Conservation (phyloP, 2,888 invertebrate species). For the Sacculina carcini region DNA sequence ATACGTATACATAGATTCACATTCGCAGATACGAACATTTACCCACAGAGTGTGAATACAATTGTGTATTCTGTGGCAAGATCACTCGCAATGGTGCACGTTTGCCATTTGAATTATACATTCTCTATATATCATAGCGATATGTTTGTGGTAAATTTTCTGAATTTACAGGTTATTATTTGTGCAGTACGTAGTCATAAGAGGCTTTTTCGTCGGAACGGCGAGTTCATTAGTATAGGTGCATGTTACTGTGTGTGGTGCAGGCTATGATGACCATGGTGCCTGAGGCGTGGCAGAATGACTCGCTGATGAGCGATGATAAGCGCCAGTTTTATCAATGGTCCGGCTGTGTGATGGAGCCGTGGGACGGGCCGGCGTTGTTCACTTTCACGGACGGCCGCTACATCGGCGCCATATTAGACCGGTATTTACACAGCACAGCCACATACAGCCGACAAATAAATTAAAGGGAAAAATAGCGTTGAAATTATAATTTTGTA, state of each 20-base stretch:
- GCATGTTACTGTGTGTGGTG: conserved; percentile 4
- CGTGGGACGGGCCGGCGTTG: conserved; percentile 95
- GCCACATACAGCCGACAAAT: conserved; percentile 2
- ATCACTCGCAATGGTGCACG: too few relatives aligned
- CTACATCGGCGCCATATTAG: conserved; percentile 54
- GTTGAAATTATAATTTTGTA: too few relatives aligned
- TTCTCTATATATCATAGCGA: too few relatives aligned
- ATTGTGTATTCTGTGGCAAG: too few relatives aligned
- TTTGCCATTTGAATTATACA: too few relatives aligned
- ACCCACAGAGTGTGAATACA: too few relatives aligned
- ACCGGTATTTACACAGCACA: too few relatives aligned
- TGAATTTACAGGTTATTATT: too few relatives aligned
- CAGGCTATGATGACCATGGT: conserved; percentile 97
- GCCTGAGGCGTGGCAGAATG: conserved; percentile 96
- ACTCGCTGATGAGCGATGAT: conserved; percentile 64
- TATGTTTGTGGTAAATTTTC: too few relatives aligned
- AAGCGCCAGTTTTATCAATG: conserved; percentile 91
- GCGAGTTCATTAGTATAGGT: not conserved
- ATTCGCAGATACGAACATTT: too few relatives aligned
- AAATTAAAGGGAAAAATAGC: not conserved
- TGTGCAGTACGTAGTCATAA: too few relatives aligned
- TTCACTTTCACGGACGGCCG: conserved; percentile 94
- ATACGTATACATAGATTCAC: too few relatives aligned
- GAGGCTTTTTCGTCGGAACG: not conserved
- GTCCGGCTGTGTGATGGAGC: conserved; percentile 93